phyloP scores from a whole-genome alignment of 2,113 vertebrate genomes.

The Ophthalmolycus amberensis region DNA sequence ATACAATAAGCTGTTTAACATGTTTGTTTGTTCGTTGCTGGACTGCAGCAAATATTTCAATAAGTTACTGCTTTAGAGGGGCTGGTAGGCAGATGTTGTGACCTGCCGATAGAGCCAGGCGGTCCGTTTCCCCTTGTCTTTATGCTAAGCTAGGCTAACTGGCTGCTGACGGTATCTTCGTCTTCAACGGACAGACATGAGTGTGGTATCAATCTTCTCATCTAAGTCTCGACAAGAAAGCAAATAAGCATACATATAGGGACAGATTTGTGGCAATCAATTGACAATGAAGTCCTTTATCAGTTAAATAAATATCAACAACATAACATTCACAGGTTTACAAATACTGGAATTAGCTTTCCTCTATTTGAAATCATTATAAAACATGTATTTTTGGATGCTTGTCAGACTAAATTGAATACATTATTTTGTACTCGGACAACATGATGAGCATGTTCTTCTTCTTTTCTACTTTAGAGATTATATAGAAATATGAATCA shows the following conservation, averaged over 20 bases:
- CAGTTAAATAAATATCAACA: background rate
- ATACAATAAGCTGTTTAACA: background rate
- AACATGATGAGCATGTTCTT: background rate
- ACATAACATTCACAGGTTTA: background rate
- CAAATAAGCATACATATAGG: background rate
- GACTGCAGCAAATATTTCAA: background rate
- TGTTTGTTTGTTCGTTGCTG: background rate
- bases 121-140: background rate
- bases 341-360: background rate
- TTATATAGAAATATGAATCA: background rate
- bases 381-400: background rate
- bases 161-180: background rate
- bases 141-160: conserved; percentile 1
- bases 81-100: background rate
- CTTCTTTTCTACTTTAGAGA: too few relatives aligned
- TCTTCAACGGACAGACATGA: background rate
- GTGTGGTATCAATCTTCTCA: background rate
- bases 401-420: background rate
- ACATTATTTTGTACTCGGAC: background rate
- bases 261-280: background rate
- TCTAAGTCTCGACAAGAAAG: background rate
- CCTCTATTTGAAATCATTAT: background rate
- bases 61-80: background rate
- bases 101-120: background rate
- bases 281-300: background rate